phyloP scores from a whole-genome alignment of 2,797 vertebrate species.

The Chrysocyon brachyurus region DNA sequence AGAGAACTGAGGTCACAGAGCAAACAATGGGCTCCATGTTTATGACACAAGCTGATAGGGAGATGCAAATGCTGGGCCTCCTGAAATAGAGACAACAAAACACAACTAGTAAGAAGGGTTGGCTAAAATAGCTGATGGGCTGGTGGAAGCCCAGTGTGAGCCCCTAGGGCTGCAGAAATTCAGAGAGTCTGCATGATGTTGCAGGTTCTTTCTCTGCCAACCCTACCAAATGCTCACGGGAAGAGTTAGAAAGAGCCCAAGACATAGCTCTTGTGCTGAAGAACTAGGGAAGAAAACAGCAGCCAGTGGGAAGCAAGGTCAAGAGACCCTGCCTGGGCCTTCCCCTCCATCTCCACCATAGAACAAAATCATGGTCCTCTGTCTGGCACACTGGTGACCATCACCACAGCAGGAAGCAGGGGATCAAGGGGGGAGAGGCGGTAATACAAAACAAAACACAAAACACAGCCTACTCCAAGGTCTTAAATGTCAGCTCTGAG shows the following conservation, averaged over 20 bases:
- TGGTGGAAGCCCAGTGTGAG: fast-evolving
- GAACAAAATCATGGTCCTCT: too few species aligned
- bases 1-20: background rate
- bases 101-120: too few species aligned
- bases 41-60: background rate
- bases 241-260: background rate
- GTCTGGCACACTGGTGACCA: fast-evolving
- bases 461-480: background rate
- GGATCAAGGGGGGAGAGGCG: fast-evolving
- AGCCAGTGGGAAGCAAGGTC: background rate
- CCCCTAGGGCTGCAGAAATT: background rate
- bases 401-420: background rate
- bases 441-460: background rate
- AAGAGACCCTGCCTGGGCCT: too few species aligned
- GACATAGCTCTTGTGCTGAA: background rate
- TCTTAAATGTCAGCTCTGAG: background rate
- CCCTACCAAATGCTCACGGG: background rate
- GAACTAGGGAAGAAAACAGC: background rate
- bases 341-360: background rate
- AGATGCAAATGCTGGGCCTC: background rate
- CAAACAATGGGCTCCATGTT: background rate
- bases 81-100: background rate
- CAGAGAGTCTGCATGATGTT: too few species aligned
- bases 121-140: background rate
- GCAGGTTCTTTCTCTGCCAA: background rate